A percentile compares a stretch with the other conserved stretches of the same genome.
Evolutionary conservation across 2,888 invertebrate species (phyloP).

Genomic region (Cremastobaeus sp.): DNA sequence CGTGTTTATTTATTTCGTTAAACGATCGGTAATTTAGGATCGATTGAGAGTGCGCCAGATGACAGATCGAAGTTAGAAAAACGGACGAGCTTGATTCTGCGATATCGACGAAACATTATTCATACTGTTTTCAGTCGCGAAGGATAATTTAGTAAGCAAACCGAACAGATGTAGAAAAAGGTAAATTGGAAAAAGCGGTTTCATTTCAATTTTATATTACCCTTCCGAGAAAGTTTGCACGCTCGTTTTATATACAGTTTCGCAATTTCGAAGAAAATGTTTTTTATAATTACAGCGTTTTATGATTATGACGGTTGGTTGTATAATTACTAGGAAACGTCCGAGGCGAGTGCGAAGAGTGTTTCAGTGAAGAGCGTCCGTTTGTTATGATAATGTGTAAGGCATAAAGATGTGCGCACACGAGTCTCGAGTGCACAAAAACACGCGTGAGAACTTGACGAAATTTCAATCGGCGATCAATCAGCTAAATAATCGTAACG

Average conservation of each 20-base stretch:
- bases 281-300: constrained; percentile 24
- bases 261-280: constrained; percentile 42
- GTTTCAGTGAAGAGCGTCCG: constrained; percentile 14
- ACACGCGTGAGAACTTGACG: background rate
- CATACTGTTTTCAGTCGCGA: no score
- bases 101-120: no score
- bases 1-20: background rate
- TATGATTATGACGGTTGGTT: constrained; percentile 14
- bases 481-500: constrained; percentile 1
- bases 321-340: constrained; percentile 34
- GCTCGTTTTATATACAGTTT: constrained; percentile 13
- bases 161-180: no score
- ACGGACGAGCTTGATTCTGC: no score
- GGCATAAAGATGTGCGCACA: background rate
- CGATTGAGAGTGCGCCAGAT: no score
- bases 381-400: background rate
- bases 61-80: no score
- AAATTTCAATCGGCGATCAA: background rate
- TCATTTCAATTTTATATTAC: constrained; percentile 12
- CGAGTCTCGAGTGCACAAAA: background rate
- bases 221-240: constrained; percentile 30
- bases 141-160: no score
- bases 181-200: background rate
- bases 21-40: background rate
- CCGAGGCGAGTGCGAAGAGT: background rate